These are phyloP conservation scores for Myotis lucifugus DNA, from an alignment of 2,113 vertebrate species.

Conservation along the genomic window DNA sequence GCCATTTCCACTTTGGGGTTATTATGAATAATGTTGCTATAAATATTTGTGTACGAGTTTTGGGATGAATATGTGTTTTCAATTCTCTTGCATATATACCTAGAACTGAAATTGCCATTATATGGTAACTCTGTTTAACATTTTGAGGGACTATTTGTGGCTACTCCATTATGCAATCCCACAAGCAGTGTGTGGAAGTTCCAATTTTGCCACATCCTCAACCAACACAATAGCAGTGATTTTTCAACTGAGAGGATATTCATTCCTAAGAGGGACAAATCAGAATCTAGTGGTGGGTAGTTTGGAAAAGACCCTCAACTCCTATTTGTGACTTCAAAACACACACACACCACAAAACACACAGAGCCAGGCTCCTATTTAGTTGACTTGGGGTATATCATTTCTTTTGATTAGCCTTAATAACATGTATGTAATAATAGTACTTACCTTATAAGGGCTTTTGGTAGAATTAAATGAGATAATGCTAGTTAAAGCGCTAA, in stretches of 20 bases:
- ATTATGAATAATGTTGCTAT: neutral
- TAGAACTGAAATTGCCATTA: neutral
- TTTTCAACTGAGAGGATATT: constrained; percentile 38
- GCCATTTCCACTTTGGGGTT: neutral
- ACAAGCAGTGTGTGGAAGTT: neutral
- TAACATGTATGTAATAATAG: neutral
- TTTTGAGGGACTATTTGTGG: constrained; percentile 26
- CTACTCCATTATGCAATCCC: neutral
- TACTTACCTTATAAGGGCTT: neutral
- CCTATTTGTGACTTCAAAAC: neutral
- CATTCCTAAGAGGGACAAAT: neutral
- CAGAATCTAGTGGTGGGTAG: neutral
- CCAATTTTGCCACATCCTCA: neutral
- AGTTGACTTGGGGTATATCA: neutral
- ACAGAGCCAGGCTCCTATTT: neutral
- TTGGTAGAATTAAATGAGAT: constrained; percentile 33
- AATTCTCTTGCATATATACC: neutral
- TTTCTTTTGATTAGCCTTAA: neutral
- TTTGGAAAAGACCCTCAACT: neutral
- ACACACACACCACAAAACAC: neutral
- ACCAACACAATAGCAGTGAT: neutral
- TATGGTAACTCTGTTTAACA: neutral
- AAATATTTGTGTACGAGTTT: neutral
- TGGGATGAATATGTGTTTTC: neutral
- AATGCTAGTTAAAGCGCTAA: neutral